These are phyloP conservation scores for Hypselothyrea guttata DNA, from an alignment of 2,888 invertebrate species.

Conservation along the genomic window DNA sequence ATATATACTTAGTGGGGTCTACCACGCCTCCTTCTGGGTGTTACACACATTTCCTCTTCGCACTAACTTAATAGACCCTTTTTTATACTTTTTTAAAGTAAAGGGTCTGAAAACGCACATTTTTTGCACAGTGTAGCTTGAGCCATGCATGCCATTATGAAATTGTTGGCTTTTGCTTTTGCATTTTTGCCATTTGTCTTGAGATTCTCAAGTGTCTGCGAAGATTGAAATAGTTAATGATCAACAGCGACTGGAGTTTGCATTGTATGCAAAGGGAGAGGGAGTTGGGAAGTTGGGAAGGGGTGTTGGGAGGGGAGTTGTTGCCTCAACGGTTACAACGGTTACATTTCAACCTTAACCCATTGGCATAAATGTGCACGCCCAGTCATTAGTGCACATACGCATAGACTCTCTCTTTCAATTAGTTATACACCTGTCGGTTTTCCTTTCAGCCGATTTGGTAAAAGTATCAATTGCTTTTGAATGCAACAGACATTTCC, in stretches of 20 bases:
- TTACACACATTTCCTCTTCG: too few relatives aligned
- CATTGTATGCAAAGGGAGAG: conserved; percentile 46
- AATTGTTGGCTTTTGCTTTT: conserved; percentile 1
- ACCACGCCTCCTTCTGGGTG: too few relatives aligned
- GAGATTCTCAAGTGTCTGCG: conserved; percentile 6
- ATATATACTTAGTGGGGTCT: too few relatives aligned
- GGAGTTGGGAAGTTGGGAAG: not conserved
- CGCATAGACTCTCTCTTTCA: conserved; percentile 50
- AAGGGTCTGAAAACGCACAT: too few relatives aligned
- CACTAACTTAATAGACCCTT: too few relatives aligned
- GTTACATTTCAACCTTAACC: conserved; percentile 65
- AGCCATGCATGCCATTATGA: too few relatives aligned
- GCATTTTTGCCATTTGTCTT: conserved; percentile 6
- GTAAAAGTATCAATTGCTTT: conserved; percentile 67
- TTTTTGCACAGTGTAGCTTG: too few relatives aligned
- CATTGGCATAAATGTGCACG: conserved; percentile 54
- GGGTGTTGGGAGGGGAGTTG: not conserved
- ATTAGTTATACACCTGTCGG: conserved; percentile 45
- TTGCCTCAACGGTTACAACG: conserved; percentile 21
- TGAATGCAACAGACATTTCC: conserved; percentile 21
- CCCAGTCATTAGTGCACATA: too few relatives aligned
- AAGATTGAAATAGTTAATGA: conserved; percentile 11
- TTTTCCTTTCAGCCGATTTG: conserved; percentile 40
- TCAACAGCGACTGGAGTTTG: conserved; percentile 23
- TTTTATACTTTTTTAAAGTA: too few relatives aligned